These are phyloP conservation scores for Kryphioiulus occultus DNA, from an alignment of 2,888 invertebrate genomes.

Conservation along the genomic window DNA sequence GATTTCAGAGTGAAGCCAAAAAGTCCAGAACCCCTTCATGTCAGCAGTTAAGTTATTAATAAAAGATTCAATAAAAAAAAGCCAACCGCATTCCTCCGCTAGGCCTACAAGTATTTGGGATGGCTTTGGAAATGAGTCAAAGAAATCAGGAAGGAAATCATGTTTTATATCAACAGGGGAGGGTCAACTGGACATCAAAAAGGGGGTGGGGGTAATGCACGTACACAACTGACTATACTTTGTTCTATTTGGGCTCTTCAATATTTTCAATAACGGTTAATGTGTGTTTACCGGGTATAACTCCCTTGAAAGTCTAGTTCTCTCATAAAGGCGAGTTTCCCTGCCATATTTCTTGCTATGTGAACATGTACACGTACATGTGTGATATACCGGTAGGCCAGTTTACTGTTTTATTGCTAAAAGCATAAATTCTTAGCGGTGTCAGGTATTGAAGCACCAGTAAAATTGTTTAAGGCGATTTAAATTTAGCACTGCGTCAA, in stretches of 20 bases:
- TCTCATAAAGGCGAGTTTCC: too few relatives aligned
- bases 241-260: not conserved
- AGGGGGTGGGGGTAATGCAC: not conserved
- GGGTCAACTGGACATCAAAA: not conserved
- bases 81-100: not conserved
- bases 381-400: too few relatives aligned
- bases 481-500: too few relatives aligned
- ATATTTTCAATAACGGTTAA: not conserved
- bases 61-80: not conserved
- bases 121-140: not conserved
- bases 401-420: too few relatives aligned
- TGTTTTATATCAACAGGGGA: not conserved
- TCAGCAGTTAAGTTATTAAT: slow-evolving; percentile 11
- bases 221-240: too few relatives aligned
- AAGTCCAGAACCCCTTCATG: not conserved
- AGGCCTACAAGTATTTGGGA: not conserved
- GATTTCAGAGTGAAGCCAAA: not conserved
- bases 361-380: too few relatives aligned
- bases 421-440: too few relatives aligned
- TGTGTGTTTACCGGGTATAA: too few relatives aligned
- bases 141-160: not conserved
- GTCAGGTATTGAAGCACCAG: too few relatives aligned
- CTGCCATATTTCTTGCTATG: too few relatives aligned
- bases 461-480: too few relatives aligned
- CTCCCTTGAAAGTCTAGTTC: too few relatives aligned